A percentile compares a stretch with the other conserved stretches of the same genome.
phyloP scores from a whole-genome alignment of 1,140 invertebrate species.

The Platyscapa corneri region DNA sequence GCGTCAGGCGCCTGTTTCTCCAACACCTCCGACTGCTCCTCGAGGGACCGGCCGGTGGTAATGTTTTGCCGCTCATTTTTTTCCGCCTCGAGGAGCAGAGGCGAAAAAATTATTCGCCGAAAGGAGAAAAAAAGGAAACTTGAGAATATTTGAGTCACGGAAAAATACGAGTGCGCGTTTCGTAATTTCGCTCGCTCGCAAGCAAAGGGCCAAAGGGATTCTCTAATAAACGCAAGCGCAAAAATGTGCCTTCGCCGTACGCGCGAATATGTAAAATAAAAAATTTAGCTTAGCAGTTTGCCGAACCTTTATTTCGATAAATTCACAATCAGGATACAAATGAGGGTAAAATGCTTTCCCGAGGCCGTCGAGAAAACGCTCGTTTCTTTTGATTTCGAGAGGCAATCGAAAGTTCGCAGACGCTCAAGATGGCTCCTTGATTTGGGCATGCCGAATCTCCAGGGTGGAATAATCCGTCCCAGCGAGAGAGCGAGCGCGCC shows the following conservation, averaged over 20 bases:
- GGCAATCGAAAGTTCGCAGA: conserved; percentile 48
- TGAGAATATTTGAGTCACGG: too few species aligned
- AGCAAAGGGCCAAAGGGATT: neutral
- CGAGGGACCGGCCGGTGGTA: too few species aligned
- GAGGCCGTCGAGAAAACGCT: neutral
- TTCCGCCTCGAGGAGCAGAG: too few species aligned
- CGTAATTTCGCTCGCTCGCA: neutral
- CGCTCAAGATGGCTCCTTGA: conserved; percentile 15
- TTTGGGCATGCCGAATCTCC: conserved; percentile 45
- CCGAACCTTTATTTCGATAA: conserved; percentile 16
- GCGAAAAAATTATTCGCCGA: too few species aligned
- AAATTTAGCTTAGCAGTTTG: neutral
- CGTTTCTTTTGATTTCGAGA: conserved; percentile 40
- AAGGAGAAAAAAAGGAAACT: too few species aligned
- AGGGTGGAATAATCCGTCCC: conserved; percentile 53
- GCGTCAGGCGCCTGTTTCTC: too few species aligned
- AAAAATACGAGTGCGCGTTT: neutral
- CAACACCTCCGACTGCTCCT: too few species aligned
- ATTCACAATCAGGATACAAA: conserved; percentile 33
- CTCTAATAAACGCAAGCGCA: too few species aligned
- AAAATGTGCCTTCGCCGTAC: neutral
- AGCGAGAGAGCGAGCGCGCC: neutral
- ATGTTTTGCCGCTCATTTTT: too few species aligned
- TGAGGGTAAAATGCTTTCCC: conserved; percentile 25
- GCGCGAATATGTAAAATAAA: neutral